Evolutionary conservation across 2,113 vertebrate species (phyloP).

Genomic region (Leucopsar rothschildi): DNA sequence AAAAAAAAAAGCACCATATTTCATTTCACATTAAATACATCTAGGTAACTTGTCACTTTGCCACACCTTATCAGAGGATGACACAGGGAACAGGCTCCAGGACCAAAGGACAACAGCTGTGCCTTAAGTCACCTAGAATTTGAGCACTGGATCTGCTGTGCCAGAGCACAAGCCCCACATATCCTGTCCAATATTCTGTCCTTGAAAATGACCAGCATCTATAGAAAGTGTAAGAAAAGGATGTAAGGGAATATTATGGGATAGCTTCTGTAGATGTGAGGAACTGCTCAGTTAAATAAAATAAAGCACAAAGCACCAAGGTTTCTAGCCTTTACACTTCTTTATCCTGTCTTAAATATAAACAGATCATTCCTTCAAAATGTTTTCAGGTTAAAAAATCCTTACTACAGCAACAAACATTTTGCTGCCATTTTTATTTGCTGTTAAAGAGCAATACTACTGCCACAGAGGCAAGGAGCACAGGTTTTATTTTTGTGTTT

Average conservation of each 20-base stretch:
- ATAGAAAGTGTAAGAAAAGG: not conserved
- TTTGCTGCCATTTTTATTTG: not conserved
- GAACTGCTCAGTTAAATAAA: not conserved
- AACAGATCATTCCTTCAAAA: not conserved
- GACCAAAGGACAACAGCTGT: not conserved
- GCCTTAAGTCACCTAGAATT: not conserved
- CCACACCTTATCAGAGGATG: not conserved
- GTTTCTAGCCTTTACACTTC: not conserved
- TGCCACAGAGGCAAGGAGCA: not conserved
- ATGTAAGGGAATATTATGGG: not conserved
- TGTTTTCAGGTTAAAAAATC: not conserved
- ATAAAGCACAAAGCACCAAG: not conserved
- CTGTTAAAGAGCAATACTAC: not conserved
- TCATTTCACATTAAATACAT: slow-evolving; percentile 59
- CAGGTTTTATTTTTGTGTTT: not conserved
- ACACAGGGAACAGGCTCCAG: not conserved
- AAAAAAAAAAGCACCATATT: slow-evolving; percentile 36
- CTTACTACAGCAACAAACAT: not conserved
- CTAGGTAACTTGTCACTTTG: slow-evolving; percentile 22
- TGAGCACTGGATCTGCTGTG: not conserved
- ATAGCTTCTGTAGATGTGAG: not conserved
- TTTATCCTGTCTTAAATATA: not conserved
- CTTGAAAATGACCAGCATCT: not conserved
- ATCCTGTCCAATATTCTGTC: not conserved
- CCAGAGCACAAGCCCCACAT: not conserved